phyloP scores from a whole-genome alignment of 2,113 vertebrate genomes.

The Paramormyrops kingsleyae region DNA sequence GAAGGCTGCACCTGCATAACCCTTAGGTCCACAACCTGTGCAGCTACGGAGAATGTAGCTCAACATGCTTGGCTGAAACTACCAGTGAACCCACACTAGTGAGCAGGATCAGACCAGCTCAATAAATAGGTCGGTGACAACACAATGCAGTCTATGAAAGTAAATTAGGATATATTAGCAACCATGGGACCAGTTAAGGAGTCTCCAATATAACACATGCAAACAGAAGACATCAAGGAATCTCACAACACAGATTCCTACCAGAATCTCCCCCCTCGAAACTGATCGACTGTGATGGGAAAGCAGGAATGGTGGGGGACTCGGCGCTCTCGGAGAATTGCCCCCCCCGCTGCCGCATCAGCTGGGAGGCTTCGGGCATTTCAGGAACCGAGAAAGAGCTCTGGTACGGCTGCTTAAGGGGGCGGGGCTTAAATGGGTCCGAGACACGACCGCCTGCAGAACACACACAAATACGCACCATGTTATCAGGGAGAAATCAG shows the following conservation, averaged over 20 bases:
- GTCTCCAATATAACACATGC: not conserved
- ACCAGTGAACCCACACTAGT: not conserved
- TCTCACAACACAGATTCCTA: constrained; percentile 27
- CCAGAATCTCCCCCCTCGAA: constrained; percentile 67
- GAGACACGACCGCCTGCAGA: constrained; percentile 69
- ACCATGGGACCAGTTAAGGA: not conserved
- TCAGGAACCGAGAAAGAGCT: constrained; percentile 68
- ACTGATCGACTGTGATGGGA: constrained; percentile 54
- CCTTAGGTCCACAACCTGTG: not conserved
- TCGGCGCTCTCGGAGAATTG: constrained; percentile 74
- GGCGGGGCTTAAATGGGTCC: constrained; percentile 72
- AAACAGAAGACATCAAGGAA: not conserved
- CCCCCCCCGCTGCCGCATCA: constrained; percentile 63
- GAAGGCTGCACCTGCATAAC: not conserved
- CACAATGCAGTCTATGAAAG: not conserved
- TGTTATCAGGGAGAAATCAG: not conserved
- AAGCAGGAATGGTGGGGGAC: constrained; percentile 47
- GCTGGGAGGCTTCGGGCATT: constrained; percentile 53
- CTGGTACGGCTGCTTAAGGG: constrained; percentile 76
- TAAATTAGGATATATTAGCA: not conserved
- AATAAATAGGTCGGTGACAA: not conserved
- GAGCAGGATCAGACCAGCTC: not conserved
- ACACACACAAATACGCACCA: not conserved
- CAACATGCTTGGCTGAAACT: not conserved
- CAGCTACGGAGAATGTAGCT: not conserved